A percentile compares a stretch with the other conserved stretches of the same genome.
These are phyloP conservation scores for Lucinisca nassula DNA, from an alignment of 2,888 invertebrate genomes.

Conservation along the genomic window DNA sequence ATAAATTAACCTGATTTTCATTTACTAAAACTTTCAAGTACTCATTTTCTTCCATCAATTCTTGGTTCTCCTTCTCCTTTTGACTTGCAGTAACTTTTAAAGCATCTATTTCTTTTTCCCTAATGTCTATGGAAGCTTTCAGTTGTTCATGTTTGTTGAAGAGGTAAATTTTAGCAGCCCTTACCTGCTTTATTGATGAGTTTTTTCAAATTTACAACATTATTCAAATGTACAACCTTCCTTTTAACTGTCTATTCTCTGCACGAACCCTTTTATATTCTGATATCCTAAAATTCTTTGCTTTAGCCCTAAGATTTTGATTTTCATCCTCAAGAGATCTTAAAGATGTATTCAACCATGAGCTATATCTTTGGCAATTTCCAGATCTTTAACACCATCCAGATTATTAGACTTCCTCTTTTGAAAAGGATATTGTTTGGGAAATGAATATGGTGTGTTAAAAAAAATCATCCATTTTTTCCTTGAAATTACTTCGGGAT, in stretches of 20 bases:
- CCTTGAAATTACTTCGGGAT: background rate
- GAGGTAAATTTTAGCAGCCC: background rate
- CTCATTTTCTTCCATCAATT: background rate
- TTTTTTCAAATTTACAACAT: background rate
- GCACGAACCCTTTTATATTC: background rate
- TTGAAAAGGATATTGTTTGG: background rate
- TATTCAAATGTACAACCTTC: background rate
- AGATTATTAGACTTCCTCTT: background rate
- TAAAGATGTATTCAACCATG: background rate
- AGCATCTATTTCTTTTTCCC: background rate
- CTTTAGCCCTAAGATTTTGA: background rate
- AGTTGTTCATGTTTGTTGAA: background rate
- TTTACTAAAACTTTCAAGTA: background rate
- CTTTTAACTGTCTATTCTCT: background rate
- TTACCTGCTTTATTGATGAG: background rate
- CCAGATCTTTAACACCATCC: background rate
- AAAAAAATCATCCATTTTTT: background rate
- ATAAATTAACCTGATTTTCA: slow-evolving; percentile 2
- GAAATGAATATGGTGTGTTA: background rate
- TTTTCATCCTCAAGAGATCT: background rate
- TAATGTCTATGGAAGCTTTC: background rate
- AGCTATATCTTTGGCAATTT: background rate
- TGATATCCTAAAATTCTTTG: background rate
- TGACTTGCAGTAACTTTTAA: background rate
- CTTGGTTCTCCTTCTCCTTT: background rate